Conservation (phyloP, 2,888 invertebrate species). For the Hypolimnas misippus region DNA sequence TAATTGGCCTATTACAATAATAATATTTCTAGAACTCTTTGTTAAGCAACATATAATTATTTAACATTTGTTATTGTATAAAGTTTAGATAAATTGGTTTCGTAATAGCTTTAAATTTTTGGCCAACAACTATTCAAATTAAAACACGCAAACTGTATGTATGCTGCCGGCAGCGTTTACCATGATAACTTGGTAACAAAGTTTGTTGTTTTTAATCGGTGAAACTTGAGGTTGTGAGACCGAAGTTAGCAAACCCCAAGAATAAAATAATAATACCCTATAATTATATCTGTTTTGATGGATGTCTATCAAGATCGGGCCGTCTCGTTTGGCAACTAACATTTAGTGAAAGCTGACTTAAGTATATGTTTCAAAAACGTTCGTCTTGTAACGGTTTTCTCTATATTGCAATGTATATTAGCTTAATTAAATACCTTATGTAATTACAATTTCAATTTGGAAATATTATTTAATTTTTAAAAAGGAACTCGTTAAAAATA, state of each 20-base stretch:
- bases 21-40: neutral
- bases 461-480: too few relatives aligned
- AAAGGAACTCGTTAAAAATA: too few relatives aligned
- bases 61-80: neutral
- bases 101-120: slow-evolving; percentile 8
- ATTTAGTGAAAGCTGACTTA: slow-evolving; percentile 15
- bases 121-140: slow-evolving; percentile 7
- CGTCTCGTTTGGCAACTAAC: slow-evolving; percentile 5
- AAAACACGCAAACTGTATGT: neutral
- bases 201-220: neutral
- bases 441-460: neutral
- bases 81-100: neutral
- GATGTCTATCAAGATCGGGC: neutral
- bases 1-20: neutral
- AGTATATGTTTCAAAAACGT: neutral
- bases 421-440: slow-evolving; percentile 1
- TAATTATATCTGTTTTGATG: neutral
- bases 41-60: neutral
- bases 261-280: slow-evolving; percentile 14
- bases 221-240: neutral
- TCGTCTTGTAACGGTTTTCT: slow-evolving; percentile 2
- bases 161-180: neutral
- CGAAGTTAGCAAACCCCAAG: neutral
- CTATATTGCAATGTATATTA: neutral
- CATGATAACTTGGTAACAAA: neutral